These are phyloP conservation scores for Mantis religiosa DNA, from an alignment of 2,888 invertebrate genomes.

Conservation along the genomic window DNA sequence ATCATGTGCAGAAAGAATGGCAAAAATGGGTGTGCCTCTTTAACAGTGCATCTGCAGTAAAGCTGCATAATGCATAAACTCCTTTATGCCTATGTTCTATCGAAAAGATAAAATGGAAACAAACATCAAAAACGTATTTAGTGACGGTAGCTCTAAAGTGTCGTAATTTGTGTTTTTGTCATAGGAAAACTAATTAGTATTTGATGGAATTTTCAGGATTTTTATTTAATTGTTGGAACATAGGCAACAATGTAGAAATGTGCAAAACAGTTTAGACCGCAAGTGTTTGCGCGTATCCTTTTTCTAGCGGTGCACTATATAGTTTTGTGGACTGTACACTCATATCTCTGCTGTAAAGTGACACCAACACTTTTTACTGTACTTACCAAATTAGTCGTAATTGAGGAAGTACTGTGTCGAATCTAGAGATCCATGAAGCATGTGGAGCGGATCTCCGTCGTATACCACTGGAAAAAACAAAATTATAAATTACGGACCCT, in stretches of 20 bases:
- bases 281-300: not conserved
- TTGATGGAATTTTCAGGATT: too few relatives aligned
- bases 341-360: not conserved
- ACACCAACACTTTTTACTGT: not conserved
- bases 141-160: too few relatives aligned
- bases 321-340: not conserved
- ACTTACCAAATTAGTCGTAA: conserved; percentile 11
- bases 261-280: not conserved
- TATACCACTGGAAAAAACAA: not conserved
- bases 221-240: not conserved
- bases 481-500: not conserved
- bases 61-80: not conserved
- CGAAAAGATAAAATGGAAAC: not conserved
- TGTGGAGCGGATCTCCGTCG: conserved; percentile 1
- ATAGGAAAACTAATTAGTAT: too few relatives aligned
- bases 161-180: too few relatives aligned
- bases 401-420: not conserved
- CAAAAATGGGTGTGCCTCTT: not conserved
- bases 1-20: not conserved
- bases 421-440: not conserved
- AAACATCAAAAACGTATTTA: not conserved
- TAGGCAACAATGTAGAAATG: not conserved
- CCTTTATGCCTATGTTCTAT: not conserved
- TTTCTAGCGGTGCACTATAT: not conserved
- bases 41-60: not conserved